Conservation (phyloP, 1,140 invertebrate genomes). For the Asobara japonica region DNA sequence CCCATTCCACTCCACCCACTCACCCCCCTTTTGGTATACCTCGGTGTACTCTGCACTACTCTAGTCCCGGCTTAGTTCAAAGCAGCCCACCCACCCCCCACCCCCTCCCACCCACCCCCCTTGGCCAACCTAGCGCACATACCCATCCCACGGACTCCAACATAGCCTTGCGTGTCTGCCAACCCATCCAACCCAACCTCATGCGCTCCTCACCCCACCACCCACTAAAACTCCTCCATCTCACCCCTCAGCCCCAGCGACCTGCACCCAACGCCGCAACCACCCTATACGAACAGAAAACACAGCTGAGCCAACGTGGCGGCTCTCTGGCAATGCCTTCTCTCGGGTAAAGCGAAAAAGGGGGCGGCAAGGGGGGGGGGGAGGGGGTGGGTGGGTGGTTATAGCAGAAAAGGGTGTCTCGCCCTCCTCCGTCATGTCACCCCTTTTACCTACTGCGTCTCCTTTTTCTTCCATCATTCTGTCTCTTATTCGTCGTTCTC, state of each 20-base stretch:
- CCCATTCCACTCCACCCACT: slow-evolving; percentile 25
- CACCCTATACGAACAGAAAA: slow-evolving; percentile 43
- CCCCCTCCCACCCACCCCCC: slow-evolving; percentile 32
- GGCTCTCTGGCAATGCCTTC: slow-evolving; percentile 41
- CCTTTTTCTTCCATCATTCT: slow-evolving; percentile 11
- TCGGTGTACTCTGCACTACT: slow-evolving; percentile 27
- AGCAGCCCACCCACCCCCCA: slow-evolving; percentile 43
- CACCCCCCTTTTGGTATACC: slow-evolving; percentile 13
- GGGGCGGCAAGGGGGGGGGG: slow-evolving; percentile 30
- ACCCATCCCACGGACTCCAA: slow-evolving; percentile 32
- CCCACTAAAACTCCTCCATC: slow-evolving; percentile 29
- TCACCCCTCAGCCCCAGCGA: slow-evolving; percentile 22
- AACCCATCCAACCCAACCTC: slow-evolving; percentile 17
- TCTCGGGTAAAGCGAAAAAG: slow-evolving; percentile 27
- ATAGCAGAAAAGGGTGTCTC: slow-evolving; percentile 34
- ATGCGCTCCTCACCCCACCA: slow-evolving; percentile 20
- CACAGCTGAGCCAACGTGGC: slow-evolving; percentile 46
- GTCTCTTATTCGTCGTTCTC: neutral
- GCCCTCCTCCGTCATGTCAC: slow-evolving; percentile 23
- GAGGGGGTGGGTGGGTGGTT: neutral
- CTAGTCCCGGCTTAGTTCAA: slow-evolving; percentile 45
- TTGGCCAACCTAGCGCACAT: slow-evolving; percentile 33
- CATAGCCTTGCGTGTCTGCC: slow-evolving; percentile 42
- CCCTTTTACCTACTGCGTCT: slow-evolving; percentile 23
- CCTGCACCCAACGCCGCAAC: slow-evolving; percentile 41